phyloP scores from a whole-genome alignment of 2,113 vertebrate genomes.

The Aldabrachelys gigantea region DNA sequence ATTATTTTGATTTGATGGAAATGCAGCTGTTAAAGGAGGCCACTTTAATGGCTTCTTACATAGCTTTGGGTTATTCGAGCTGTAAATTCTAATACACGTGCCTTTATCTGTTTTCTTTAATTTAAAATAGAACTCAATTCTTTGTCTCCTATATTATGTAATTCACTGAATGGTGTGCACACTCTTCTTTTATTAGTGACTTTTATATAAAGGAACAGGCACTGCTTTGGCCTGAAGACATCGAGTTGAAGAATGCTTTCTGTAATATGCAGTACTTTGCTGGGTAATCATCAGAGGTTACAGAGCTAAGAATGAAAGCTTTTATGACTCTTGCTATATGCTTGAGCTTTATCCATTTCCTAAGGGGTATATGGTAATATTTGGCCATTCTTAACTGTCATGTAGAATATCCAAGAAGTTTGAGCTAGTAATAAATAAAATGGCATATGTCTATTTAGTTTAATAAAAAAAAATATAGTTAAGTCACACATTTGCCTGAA shows the following conservation, averaged over 20 bases:
- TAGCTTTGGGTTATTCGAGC: neutral
- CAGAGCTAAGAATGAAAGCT: conserved; percentile 6
- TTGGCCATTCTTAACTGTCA: neutral
- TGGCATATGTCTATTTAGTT: fast-evolving
- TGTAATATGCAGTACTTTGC: neutral
- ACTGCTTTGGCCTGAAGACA: neutral
- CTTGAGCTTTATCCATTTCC: neutral
- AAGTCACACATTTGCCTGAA: neutral
- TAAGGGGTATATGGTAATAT: neutral
- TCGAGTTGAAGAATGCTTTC: neutral
- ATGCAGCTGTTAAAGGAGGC: neutral
- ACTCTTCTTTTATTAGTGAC: neutral
- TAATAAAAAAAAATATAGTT: neutral
- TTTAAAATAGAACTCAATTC: neutral
- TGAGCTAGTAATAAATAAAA: neutral
- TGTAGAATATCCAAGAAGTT: neutral
- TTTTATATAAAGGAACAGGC: neutral
- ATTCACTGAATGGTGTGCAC: neutral
- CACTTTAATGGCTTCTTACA: neutral
- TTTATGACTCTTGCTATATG: neutral
- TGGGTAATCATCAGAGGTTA: neutral
- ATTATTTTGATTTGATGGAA: neutral
- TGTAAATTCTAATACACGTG: fast-evolving
- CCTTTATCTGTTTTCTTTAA: neutral
- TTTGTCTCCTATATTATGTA: neutral